A percentile compares a stretch with the other conserved stretches of the same genome.
Conservation (phyloP, 1,140 invertebrate species). For the Asobara japonica region DNA sequence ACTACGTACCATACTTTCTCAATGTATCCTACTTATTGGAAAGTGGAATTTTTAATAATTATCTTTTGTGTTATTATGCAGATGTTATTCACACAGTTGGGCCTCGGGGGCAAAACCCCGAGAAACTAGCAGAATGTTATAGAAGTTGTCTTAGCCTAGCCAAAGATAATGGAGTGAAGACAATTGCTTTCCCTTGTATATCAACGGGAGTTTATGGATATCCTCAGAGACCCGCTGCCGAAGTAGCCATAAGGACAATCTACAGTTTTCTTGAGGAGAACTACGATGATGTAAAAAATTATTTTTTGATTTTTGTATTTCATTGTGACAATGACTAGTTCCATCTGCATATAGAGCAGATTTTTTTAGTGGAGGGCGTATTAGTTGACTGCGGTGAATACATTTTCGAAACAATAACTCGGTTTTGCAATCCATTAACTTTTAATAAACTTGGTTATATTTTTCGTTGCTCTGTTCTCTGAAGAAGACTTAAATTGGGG, state of each 20-base stretch:
- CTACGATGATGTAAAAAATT: conserved; percentile 63
- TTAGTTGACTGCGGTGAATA: too few species aligned
- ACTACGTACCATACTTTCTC: too few species aligned
- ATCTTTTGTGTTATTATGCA: conserved; percentile 64
- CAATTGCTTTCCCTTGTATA: conserved; percentile 87
- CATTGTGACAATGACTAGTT: too few species aligned
- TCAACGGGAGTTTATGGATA: conserved; percentile 89
- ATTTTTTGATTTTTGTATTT: not conserved
- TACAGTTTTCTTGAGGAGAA: conserved; percentile 76
- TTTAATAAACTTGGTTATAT: conserved; percentile 14
- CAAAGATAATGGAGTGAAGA: conserved; percentile 71
- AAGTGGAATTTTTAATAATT: conserved; percentile 57
- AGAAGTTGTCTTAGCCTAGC: conserved; percentile 72
- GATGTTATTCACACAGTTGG: conserved; percentile 88
- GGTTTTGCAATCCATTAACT: too few species aligned
- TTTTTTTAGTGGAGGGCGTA: not conserved
- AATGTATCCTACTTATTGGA: too few species aligned
- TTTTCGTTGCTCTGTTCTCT: not conserved
- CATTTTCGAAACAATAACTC: too few species aligned
- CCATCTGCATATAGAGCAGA: too few species aligned
- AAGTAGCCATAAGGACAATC: conserved; percentile 76
- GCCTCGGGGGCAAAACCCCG: conserved; percentile 76
- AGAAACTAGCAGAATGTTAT: conserved; percentile 76
- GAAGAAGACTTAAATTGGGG: too few species aligned
- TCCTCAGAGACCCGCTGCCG: conserved; percentile 78